phyloP scores from a whole-genome alignment of 2,888 invertebrate genomes.

The Steinernema scapterisci region DNA sequence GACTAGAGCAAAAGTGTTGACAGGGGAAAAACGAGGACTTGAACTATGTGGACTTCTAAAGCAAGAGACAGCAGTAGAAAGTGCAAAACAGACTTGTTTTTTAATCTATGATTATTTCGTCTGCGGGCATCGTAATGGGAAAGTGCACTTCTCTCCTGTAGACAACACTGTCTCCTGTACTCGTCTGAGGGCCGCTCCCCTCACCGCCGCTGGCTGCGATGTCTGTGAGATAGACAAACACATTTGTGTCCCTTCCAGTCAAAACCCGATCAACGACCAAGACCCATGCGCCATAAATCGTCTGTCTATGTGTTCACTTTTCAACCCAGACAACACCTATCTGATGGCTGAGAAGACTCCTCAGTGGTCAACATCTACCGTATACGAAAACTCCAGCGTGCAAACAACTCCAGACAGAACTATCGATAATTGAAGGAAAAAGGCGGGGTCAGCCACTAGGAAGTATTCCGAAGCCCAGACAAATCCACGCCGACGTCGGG shows the following conservation, averaged over 20 bases:
- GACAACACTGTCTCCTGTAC: too few species aligned
- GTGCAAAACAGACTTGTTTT: conserved; percentile 12
- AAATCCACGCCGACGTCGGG: conserved; percentile 29
- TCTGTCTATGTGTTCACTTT: conserved; percentile 1
- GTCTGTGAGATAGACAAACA: neutral
- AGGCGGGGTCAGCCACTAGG: conserved; percentile 25
- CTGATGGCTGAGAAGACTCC: neutral
- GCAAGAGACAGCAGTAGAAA: neutral
- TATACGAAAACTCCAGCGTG: conserved; percentile 4
- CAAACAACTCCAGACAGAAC: conserved; percentile 23
- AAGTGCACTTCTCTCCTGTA: neutral
- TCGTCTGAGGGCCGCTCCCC: too few species aligned
- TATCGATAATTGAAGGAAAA: conserved; percentile 28
- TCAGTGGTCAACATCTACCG: conserved; percentile 15
- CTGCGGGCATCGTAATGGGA: neutral
- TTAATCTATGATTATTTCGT: conserved; percentile 7
- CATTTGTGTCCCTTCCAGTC: neutral
- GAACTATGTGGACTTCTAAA: neutral
- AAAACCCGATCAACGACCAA: neutral
- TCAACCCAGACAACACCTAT: neutral
- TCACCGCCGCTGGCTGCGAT: too few species aligned
- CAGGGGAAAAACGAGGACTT: neutral
- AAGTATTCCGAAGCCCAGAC: conserved; percentile 26
- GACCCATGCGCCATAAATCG: neutral
- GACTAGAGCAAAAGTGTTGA: neutral